Base-by-base conservation (phyloP, 35 echinoderm and acorn worm species). In the Chiridota heheva region DNA sequence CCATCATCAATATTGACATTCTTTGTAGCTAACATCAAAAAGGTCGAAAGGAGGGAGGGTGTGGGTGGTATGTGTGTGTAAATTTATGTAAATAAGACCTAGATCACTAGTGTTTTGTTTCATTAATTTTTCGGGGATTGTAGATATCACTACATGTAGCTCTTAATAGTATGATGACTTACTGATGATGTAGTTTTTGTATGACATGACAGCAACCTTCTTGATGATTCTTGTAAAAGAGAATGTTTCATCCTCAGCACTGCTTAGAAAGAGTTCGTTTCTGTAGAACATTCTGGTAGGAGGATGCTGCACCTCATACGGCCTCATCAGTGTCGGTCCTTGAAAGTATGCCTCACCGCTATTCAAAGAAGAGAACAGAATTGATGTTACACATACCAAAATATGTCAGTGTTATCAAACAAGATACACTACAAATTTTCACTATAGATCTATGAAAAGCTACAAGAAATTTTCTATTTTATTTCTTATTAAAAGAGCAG, bases 261-360 rank as follows among this genome's bases (percentile, higher is more conserved):
- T 87, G 67, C 94, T 97, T 40, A 97, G 64, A 66, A 97, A 97
- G 18, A 97, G 84, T 46, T 91, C 89, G 53, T 91, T 97, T 65
- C 85, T 87, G 32, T 91, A 97, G 68, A 97, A 97, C 80, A 97
- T 84, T 12, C 81, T 79, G 8, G 88, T 91, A 1, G 94, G 94
- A 1, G 84, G 88, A 65, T 91, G 88, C 18, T 82, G 73, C 16
- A 84, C 90, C 64, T 97, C 88, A 3, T 88, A 97, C 33, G 94
- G 94, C 4, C 84, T 88, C 29, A 97, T 72, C 36, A 91, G 91
- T 38, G 84, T 86, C 0, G 88, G 94, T 49, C 94, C 85, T 41
- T 75, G 71, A 64, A 97, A 91, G 45, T 63, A 91, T 13, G 81
- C 73, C 38, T 97, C 94, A 67, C 82, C 87, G 34, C 24, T 39